These are phyloP conservation scores for Montipora sp. DNA, from an alignment of 64 coral and sea anemone genomes.

Conservation along the genomic window DNA sequence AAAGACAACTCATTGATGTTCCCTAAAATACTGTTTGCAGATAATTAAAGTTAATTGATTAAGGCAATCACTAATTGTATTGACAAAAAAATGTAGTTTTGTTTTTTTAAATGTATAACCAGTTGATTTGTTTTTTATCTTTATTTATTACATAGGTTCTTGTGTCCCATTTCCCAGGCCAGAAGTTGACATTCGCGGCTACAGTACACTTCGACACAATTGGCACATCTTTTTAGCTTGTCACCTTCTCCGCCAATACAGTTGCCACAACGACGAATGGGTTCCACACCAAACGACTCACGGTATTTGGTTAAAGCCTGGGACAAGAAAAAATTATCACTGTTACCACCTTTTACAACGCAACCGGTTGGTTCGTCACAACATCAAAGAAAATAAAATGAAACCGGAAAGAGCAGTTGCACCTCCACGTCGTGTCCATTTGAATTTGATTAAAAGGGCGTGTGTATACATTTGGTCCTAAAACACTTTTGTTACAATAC, in stretches of 20 bases:
- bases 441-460: too few species aligned
- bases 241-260: slow-evolving; percentile 89
- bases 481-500: too few species aligned
- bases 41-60: too few species aligned
- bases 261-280: slow-evolving; percentile 82
- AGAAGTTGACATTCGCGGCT: slow-evolving; percentile 69
- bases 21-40: too few species aligned
- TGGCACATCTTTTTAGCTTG: slow-evolving; percentile 88
- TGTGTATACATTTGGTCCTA: too few species aligned
- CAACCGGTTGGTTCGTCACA: too few species aligned
- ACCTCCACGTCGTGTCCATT: too few species aligned
- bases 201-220: slow-evolving; percentile 85
- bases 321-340: not conserved
- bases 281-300: slow-evolving; percentile 66
- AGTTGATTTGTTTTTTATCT: not conserved
- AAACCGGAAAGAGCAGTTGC: too few species aligned
- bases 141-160: slow-evolving; percentile 67
- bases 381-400: too few species aligned
- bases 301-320: slow-evolving; percentile 84
- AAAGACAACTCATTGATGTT: too few species aligned
- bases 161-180: slow-evolving; percentile 86
- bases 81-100: not conserved
- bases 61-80: too few species aligned
- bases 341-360: too few species aligned
- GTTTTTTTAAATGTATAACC: not conserved